These are phyloP conservation scores for Platalea minor DNA, from an alignment of 2,797 vertebrate species.

Conservation along the genomic window DNA sequence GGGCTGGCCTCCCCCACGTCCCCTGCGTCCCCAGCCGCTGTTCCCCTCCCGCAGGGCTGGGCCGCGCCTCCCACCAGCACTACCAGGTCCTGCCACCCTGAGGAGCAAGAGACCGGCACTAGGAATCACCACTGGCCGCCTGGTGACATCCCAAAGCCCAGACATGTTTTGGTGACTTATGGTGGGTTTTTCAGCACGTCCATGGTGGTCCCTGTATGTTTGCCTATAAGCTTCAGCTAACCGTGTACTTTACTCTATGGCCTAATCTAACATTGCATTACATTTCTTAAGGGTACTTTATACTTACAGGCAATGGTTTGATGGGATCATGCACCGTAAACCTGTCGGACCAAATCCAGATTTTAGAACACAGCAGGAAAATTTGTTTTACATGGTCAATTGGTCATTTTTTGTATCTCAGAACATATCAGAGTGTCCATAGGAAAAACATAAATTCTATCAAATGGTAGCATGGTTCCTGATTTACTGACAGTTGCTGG, in stretches of 20 bases:
- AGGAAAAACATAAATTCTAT: constrained; percentile 58
- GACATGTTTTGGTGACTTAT: neutral
- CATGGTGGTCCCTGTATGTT: neutral
- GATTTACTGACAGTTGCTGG: constrained; percentile 68
- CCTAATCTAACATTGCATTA: constrained; percentile 56
- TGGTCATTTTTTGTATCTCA: constrained; percentile 61
- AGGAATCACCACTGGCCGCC: neutral
- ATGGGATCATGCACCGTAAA: constrained; percentile 59
- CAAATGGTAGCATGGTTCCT: constrained; percentile 57
- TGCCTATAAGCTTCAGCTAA: neutral
- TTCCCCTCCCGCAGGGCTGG: neutral
- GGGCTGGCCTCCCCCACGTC: neutral
- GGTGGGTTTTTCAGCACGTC: neutral
- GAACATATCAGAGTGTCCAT: constrained; percentile 48
- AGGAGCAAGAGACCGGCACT: constrained; percentile 23
- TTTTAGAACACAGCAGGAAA: constrained; percentile 57
- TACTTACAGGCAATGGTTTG: constrained; percentile 46
- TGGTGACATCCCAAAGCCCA: neutral
- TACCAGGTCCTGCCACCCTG: neutral
- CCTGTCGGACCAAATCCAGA: constrained; percentile 41
- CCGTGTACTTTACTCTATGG: neutral
- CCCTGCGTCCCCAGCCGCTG: neutral
- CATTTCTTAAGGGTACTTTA: constrained; percentile 60
- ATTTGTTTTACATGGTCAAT: constrained; percentile 64
- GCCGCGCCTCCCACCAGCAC: neutral